Base-by-base conservation (phyloP, 2,797 vertebrate species). In the Mormyrops boulengeri region DNA sequence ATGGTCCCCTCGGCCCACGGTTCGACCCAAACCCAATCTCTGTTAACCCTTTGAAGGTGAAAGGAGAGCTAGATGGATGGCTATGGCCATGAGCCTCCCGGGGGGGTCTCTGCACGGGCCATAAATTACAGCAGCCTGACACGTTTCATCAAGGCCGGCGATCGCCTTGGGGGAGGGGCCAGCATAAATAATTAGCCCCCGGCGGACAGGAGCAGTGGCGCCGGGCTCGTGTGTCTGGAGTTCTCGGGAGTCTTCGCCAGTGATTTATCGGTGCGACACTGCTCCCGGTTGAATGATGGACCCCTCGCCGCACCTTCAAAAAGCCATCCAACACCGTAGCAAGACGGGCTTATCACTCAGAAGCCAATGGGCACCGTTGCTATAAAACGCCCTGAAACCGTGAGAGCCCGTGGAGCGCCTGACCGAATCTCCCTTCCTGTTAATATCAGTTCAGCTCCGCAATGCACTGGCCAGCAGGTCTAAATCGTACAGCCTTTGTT, bases 121-220 rank as follows among this genome's bases (percentile, higher is more conserved):
- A 90, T 92, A 91, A 90, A 91, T 92, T 90, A 91, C 90, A 38
- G 2, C 89, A 22, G 22, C 82, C 88, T 88, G 85, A 90, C 69
- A 66, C 57, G 57, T 80, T 93, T 90, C 88, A 91, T 90, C 89
- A 62, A 89, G 50, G 80, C 89, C 4, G 26, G 50, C 4, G 73
- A 62, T 41, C 19, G 41, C 41, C 1, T 41, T 77, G 57, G 80
- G 49, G 19, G 53, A 87, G 88, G 88, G 80, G 57, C 66, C 82
- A 53, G 38, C 90, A 90, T 89, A 87, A 80, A 89, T 88, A 88
- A 91, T 87, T 88, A 60, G 55, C 22, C 57, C 85, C 30, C 49
- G 5, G 38, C 17, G 8, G 38, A 62, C 52, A 41, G 87, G 41
- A 19, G 30, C 17, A 9, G 47, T 0, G 5, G 60, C 53, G 0